Conservation (phyloP, 2,113 vertebrate species). For the Peromyscus polionotus region DNA sequence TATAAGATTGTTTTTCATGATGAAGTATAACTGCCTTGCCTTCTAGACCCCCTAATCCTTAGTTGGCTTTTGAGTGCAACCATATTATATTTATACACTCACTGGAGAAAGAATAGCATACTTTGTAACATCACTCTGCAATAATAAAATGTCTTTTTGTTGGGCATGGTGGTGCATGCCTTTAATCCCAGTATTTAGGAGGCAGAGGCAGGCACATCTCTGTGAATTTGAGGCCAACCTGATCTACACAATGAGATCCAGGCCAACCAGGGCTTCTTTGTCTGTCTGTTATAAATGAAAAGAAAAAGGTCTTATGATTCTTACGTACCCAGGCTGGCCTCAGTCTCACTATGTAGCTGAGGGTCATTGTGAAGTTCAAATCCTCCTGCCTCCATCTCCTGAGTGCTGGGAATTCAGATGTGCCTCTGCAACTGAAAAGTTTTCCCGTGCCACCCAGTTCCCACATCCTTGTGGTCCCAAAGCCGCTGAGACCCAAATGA, state of each 20-base stretch:
- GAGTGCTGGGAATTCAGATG: not conserved
- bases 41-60: no score
- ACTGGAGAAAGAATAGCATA: no score
- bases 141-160: not conserved
- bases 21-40: not conserved
- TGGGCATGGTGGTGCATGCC: not conserved
- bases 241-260: not conserved
- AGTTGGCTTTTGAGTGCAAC: not conserved
- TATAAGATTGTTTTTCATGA: not conserved
- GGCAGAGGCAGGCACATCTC: not conserved
- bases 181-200: not conserved
- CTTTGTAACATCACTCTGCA: not conserved
- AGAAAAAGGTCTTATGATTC: not conserved
- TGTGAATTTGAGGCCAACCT: not conserved
- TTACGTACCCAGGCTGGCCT: not conserved
- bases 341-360: no score
- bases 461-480: no score
- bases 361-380: not conserved
- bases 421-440: not conserved
- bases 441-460: no score
- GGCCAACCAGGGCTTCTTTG: not conserved
- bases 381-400: not conserved
- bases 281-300: not conserved
- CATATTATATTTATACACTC: not conserved
- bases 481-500: no score